Evolutionary conservation across 2,888 invertebrate genomes (phyloP).

Genomic region (Parasteatoda lunata): DNA sequence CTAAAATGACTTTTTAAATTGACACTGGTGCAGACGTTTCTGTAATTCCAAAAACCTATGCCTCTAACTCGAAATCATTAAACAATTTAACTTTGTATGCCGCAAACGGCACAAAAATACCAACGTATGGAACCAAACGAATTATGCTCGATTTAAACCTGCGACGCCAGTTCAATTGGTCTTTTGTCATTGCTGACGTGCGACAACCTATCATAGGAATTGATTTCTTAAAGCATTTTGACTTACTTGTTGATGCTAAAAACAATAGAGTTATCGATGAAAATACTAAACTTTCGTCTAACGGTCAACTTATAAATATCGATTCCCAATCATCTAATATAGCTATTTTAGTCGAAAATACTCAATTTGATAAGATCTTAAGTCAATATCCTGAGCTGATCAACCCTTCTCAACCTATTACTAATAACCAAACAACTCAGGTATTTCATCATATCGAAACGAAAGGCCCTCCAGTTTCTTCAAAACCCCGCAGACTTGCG

Average conservation of each 20-base stretch:
- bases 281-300: background rate
- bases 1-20: too few species aligned
- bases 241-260: conserved; percentile 8
- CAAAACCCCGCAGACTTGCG: background rate
- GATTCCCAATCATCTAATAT: too few species aligned
- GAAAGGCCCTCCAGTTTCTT: background rate
- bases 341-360: too few species aligned
- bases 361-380: too few species aligned
- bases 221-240: conserved; percentile 15
- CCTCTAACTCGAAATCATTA: too few species aligned
- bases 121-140: background rate
- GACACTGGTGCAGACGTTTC: too few species aligned
- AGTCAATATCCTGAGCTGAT: too few species aligned
- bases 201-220: conserved; percentile 8
- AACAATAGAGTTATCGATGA: background rate
- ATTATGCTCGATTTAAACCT: background rate
- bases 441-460: conserved; percentile 11
- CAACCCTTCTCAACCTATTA: too few species aligned
- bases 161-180: background rate
- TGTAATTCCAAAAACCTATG: too few species aligned
- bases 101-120: conserved; percentile 8
- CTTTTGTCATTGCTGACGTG: conserved; percentile 4
- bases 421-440: background rate
- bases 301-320: background rate
- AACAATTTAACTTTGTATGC: too few species aligned